These are phyloP conservation scores for Margarornis squamiger DNA, from an alignment of 2,797 vertebrate genomes.

Conservation along the genomic window DNA sequence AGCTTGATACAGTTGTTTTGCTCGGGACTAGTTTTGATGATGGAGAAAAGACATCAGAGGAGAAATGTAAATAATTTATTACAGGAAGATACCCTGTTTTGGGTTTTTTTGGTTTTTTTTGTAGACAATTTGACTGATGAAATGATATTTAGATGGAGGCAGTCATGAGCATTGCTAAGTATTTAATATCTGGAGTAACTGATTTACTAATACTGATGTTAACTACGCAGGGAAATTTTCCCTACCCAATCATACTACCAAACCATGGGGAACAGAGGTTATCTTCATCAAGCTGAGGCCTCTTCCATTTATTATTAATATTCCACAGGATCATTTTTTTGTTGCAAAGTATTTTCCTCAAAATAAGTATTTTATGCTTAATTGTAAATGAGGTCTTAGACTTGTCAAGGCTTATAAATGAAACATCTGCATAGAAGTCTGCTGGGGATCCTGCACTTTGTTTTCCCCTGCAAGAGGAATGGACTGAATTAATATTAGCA, in stretches of 20 bases:
- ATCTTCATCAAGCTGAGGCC: neutral
- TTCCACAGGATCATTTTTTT: neutral
- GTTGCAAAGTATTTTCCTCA: neutral
- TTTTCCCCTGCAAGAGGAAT: slow-evolving; percentile 12
- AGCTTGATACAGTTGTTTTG: neutral
- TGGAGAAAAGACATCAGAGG: neutral
- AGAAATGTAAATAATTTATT: neutral
- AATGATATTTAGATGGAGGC: neutral
- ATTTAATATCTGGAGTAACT: neutral
- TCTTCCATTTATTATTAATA: neutral
- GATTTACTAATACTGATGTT: neutral
- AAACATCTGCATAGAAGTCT: slow-evolving; percentile 21
- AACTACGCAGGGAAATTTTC: neutral
- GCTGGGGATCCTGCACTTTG: slow-evolving; percentile 3
- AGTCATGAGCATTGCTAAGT: neutral
- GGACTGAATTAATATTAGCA: slow-evolving; percentile 47
- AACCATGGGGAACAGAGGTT: neutral
- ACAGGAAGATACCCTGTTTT: neutral
- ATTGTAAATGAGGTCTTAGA: slow-evolving; percentile 1
- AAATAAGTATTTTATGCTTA: slow-evolving; percentile 25
- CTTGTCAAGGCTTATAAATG: slow-evolving; percentile 3
- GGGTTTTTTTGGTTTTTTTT: neutral
- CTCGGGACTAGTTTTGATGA: neutral
- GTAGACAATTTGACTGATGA: neutral
- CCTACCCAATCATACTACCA: neutral